phyloP scores from a whole-genome alignment of 2,797 vertebrate species.

The Acipenser oxyrinchus region DNA sequence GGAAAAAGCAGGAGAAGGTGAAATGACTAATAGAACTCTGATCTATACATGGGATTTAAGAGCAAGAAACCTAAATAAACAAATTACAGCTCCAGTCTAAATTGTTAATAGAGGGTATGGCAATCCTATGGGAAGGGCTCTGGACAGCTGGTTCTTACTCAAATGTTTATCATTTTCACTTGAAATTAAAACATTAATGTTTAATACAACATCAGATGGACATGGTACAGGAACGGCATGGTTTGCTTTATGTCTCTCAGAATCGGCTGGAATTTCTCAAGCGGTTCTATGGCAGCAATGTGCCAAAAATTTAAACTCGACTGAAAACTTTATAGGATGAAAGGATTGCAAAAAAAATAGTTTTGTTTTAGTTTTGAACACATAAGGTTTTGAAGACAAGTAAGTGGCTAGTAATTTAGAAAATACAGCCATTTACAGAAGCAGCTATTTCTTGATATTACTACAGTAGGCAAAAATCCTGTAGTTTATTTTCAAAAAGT shows the following conservation, averaged over 20 bases:
- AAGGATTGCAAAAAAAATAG: neutral
- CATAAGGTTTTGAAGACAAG: no score
- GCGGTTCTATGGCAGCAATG: neutral
- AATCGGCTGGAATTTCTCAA: neutral
- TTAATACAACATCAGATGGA: neutral
- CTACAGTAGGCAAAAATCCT: no score
- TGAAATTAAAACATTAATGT: constrained; percentile 17
- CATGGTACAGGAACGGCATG: neutral
- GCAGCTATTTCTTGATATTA: no score
- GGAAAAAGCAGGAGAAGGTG: constrained; percentile 36
- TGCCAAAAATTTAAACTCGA: neutral
- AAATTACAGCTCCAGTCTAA: constrained; percentile 39
- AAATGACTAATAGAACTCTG: constrained; percentile 38
- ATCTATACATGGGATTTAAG: constrained; percentile 43
- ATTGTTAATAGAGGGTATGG: neutral
- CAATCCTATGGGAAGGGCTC: neutral
- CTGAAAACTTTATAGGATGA: neutral
- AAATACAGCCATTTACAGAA: no score
- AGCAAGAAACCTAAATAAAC: constrained; percentile 47
- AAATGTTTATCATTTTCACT: constrained; percentile 49
- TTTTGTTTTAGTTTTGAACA: neutral
- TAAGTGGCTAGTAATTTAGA: no score
- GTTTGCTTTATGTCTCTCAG: neutral
- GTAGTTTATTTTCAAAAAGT: no score
- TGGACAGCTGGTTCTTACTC: constrained; percentile 56